Base-by-base conservation (phyloP, 1,140 invertebrate species). In the Periplaneta americana region DNA sequence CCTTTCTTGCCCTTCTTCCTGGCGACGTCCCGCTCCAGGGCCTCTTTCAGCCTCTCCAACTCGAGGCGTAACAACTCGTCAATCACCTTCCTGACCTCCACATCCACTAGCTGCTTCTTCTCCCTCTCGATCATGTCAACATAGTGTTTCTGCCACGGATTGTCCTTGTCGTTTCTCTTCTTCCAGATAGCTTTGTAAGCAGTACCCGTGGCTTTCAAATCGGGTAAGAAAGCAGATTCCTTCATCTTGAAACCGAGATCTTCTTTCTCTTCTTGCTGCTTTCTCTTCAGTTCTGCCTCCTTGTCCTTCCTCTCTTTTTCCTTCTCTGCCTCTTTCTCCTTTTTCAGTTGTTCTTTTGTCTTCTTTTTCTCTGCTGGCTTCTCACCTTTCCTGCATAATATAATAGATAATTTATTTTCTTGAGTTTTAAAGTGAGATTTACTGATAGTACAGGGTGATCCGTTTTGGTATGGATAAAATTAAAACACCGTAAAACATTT, bases 41-140 rank as follows among this genome's bases (percentile, higher is more conserved):
- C 92, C 31, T 84, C 85, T 66, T 91, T 88, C 10, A 93, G 83
- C 34, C 88, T 80, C 66, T 90, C 87, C 75, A 92, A 87, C 83
- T 93, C 92, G 0, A 90, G 36, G 79, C 88, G 74, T 91, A 93
- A 92, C 32, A 89, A 81, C 78, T 92, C 90, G 82, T 93, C 92
- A 0, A 92, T 90, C 13, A 88, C 84, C 76, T 84, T 82, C 8
- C 92, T 86, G 32, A 91, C 86, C 82, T 92, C 89, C 39, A 91
- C 79, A 83, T 92, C 91, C 75, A 91, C 85, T 80, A 91, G 88
- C 32, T 28, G 33, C 39, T 6, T 13, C 28, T 48, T 39, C 74
- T 80, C 1, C 66, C 10, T 28, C 13, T 84, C 88, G 0, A 92
- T 89, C 79, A 91, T 83, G 66, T 91, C 88, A 48, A 90, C 85